phyloP scores from a whole-genome alignment of 64 coral and sea anemone species.

The Platygyra sinensis region DNA sequence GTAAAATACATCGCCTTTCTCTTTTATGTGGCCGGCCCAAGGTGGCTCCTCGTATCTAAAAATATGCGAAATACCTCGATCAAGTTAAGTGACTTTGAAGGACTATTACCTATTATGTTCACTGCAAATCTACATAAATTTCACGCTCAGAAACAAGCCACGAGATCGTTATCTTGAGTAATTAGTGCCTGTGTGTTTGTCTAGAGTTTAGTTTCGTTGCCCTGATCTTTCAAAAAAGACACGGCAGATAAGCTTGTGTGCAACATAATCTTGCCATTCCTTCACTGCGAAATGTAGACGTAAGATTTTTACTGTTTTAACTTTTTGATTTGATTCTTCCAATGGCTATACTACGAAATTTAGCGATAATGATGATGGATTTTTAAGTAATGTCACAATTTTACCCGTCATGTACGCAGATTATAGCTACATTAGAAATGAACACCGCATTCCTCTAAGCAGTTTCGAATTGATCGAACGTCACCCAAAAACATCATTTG shows the following conservation, averaged over 20 bases:
- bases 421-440: conserved; percentile 18
- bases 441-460: background rate
- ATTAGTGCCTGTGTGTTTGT: background rate
- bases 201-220: background rate
- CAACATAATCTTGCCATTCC: background rate
- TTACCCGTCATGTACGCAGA: background rate
- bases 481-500: background rate
- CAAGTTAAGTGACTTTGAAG: background rate
- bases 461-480: background rate
- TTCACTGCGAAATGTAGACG: background rate
- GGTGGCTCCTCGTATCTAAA: conserved; percentile 80
- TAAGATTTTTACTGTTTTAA: background rate
- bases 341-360: background rate
- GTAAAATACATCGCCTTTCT: conserved; percentile 90
- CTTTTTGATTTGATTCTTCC: too few species aligned
- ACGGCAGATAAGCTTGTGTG: too few species aligned
- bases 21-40: conserved; percentile 76
- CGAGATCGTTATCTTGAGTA: conserved; percentile 2
- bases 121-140: conserved; percentile 39
- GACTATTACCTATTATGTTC: background rate
- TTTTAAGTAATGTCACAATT: conserved; percentile 22
- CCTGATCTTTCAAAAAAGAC: background rate
- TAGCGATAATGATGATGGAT: conserved; percentile 5
- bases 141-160: conserved; percentile 11
- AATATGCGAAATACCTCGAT: background rate